phyloP scores from a whole-genome alignment of 2,797 vertebrate genomes.

The Sebastes dallii region DNA sequence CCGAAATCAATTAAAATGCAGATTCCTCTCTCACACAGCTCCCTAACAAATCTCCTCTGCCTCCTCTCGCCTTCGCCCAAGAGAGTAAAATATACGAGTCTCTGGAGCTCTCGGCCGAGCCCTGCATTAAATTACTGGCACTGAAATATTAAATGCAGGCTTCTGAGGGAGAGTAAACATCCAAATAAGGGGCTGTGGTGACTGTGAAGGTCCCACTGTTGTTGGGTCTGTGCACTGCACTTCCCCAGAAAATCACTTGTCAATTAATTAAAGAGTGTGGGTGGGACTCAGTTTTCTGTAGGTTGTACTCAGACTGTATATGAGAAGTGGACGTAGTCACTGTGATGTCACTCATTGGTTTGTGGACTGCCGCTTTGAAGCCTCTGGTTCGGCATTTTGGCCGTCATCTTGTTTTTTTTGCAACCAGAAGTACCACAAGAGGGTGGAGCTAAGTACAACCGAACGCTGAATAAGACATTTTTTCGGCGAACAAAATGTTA shows the following conservation, averaged over 20 bases:
- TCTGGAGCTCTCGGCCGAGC: conserved; percentile 12
- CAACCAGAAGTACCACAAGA: too few relatives aligned
- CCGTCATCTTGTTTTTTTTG: too few relatives aligned
- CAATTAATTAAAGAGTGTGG: neutral
- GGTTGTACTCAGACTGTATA: neutral
- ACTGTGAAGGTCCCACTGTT: neutral
- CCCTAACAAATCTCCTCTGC: conserved; percentile 27
- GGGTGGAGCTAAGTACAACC: too few relatives aligned
- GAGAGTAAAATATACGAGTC: conserved; percentile 27
- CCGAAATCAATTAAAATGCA: conserved; percentile 46
- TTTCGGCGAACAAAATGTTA: too few relatives aligned
- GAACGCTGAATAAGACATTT: too few relatives aligned
- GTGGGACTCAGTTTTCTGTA: neutral
- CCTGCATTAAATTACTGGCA: conserved; percentile 38
- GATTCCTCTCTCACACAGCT: conserved; percentile 21
- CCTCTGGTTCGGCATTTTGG: too few relatives aligned
- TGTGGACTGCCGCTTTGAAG: too few relatives aligned
- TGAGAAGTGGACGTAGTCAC: too few relatives aligned
- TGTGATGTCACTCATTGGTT: too few relatives aligned
- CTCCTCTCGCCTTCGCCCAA: conserved; percentile 9
- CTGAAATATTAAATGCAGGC: conserved; percentile 44
- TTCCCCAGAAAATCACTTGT: neutral
- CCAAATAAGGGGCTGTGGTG: neutral
- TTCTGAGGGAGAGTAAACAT: conserved; percentile 36
- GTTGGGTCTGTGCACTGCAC: neutral